A percentile compares a stretch with the other conserved stretches of the same genome.
phyloP scores from a whole-genome alignment of 2,113 vertebrate species.

The Serilophus lunatus region DNA sequence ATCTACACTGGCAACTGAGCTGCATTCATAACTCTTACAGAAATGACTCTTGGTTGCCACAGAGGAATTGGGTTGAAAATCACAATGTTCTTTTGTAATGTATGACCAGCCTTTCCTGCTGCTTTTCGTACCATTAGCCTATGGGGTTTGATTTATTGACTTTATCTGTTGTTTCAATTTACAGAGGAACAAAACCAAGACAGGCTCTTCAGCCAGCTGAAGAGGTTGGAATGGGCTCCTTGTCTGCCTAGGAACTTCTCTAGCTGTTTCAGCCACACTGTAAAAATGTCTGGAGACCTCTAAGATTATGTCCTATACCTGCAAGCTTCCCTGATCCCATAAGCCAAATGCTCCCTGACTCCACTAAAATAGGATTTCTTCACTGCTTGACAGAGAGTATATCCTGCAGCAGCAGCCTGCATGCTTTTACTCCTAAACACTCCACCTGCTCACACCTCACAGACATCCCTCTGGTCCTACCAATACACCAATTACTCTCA shows the following conservation, averaged over 20 bases:
- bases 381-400: background rate
- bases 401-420: background rate
- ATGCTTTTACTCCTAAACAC: background rate
- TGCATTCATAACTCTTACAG: background rate
- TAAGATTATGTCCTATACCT: background rate
- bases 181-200: background rate
- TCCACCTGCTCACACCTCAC: background rate
- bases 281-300: background rate
- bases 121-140: background rate
- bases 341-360: background rate
- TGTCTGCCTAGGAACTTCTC: background rate
- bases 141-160: background rate
- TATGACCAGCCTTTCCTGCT: background rate
- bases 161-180: background rate
- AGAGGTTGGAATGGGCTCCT: background rate
- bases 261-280: background rate
- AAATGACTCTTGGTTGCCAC: background rate
- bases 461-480: background rate
- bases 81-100: background rate
- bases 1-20: background rate
- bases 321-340: background rate
- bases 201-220: background rate
- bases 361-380: background rate
- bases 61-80: background rate
- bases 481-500: background rate